Conservation (phyloP, 2,113 vertebrate genomes). For the Ammospiza caudacuta region DNA sequence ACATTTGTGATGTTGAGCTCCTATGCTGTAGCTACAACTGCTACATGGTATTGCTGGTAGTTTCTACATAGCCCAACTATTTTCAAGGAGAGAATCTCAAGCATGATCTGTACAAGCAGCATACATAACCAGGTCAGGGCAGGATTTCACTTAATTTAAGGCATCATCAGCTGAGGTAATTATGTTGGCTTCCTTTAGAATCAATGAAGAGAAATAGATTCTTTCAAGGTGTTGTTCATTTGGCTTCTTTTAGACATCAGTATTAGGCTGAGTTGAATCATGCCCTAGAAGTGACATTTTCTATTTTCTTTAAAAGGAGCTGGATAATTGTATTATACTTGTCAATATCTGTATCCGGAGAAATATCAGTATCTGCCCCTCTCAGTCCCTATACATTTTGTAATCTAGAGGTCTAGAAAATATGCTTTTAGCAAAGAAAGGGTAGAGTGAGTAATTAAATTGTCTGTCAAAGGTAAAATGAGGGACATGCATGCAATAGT, state of each 20-base stretch:
- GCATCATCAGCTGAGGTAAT: not conserved
- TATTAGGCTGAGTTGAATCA: not conserved
- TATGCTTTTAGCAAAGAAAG: not conserved
- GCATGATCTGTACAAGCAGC: not conserved
- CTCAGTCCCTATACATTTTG: not conserved
- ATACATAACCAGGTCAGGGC: not conserved
- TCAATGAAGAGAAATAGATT: not conserved
- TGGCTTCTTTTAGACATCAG: not conserved
- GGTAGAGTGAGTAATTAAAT: not conserved
- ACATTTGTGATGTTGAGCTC: not conserved
- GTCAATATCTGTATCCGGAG: not conserved
- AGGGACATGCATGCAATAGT: rapidly evolving
- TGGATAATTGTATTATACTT: not conserved
- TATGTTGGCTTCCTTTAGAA: not conserved
- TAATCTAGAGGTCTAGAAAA: not conserved
- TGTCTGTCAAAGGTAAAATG: not conserved
- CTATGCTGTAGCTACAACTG: not conserved
- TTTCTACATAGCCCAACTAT: not conserved
- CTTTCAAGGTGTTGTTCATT: not conserved
- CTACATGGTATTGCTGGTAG: not conserved
- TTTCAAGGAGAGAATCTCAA: not conserved
- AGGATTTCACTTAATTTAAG: not conserved
- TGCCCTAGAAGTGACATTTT: not conserved
- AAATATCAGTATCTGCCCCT: not conserved
- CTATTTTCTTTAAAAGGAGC: not conserved